These are phyloP conservation scores for Cacatua alba DNA, from an alignment of 2,113 vertebrate genomes.

Conservation along the genomic window DNA sequence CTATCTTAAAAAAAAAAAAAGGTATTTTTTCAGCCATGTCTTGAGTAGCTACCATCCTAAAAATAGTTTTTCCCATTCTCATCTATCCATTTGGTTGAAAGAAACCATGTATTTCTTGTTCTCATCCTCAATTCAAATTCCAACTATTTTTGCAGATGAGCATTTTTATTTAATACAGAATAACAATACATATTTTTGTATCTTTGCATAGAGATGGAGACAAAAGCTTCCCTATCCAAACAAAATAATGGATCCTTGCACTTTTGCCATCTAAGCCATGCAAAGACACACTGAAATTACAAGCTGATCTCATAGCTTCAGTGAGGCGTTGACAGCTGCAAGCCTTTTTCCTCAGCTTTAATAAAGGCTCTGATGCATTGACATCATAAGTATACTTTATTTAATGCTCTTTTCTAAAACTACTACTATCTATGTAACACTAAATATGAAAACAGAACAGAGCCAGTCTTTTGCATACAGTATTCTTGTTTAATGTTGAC, in stretches of 20 bases:
- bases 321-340: not conserved
- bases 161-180: not conserved
- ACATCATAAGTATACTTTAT: not conserved
- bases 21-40: not conserved
- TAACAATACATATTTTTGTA: not conserved
- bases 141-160: not conserved
- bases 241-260: not conserved
- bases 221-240: not conserved
- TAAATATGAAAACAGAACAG: not conserved
- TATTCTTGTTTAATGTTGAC: not conserved
- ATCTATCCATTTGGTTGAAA: not conserved
- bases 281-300: not conserved
- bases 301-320: not conserved
- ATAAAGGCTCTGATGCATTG: not conserved
- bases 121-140: not conserved
- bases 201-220: not conserved
- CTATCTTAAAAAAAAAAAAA: not conserved
- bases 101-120: not conserved
- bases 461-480: not conserved
- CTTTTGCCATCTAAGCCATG: not conserved
- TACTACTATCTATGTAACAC: not conserved
- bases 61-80: not conserved
- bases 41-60: not conserved
- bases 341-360: not conserved
- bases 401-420: not conserved